Percentiles rank a stretch among this genome's conserved stretches.
Evolutionary conservation across 2,113 vertebrate species (phyloP).

Genomic region (Cairina moschata): DNA sequence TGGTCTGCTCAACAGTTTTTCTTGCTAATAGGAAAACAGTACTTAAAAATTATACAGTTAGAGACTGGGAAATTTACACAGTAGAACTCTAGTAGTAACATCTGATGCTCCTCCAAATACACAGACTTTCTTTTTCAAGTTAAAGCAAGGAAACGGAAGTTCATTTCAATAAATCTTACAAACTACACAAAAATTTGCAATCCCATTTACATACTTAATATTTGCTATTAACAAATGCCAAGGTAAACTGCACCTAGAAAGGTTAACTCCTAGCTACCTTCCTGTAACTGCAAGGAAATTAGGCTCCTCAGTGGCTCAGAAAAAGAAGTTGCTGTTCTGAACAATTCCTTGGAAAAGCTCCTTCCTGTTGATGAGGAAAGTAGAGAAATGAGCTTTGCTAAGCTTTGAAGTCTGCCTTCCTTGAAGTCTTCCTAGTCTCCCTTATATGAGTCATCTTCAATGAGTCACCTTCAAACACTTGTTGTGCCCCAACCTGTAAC

Average conservation of each 20-base stretch:
- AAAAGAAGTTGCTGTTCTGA: background rate
- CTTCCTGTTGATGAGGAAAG: background rate
- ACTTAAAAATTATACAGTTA: background rate
- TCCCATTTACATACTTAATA: background rate
- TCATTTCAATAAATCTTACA: background rate
- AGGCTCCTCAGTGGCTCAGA: background rate
- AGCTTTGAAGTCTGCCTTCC: background rate
- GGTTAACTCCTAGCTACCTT: background rate
- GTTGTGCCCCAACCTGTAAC: background rate
- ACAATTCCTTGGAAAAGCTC: background rate
- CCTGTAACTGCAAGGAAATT: background rate
- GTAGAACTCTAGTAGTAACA: background rate
- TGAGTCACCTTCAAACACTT: background rate
- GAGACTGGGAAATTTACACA: background rate
- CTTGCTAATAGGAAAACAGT: background rate
- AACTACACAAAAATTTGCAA: background rate
- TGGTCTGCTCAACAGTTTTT: background rate
- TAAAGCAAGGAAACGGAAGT: background rate
- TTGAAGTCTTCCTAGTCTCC: background rate
- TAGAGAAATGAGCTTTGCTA: background rate
- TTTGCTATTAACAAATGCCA: background rate
- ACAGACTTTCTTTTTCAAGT: background rate
- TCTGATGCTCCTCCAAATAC: background rate
- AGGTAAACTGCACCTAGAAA: background rate
- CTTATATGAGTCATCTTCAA: background rate